phyloP scores from a whole-genome alignment of 2,113 vertebrate genomes.

The zebrafish (Danio rerio) region GRCz12tu NC_133182.1:51096001-51096500 shows the following conservation, averaged over 20 bases:
- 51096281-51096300: slow-evolving; percentile 95
- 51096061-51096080: slow-evolving; percentile 63
- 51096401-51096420: too few relatives aligned
- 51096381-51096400: too few relatives aligned
- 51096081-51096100: slow-evolving; percentile 82
- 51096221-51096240: slow-evolving; percentile 95
- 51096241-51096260: slow-evolving; percentile 94
- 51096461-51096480: too few relatives aligned
- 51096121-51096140: slow-evolving; percentile 83
- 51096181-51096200: slow-evolving; percentile 93
- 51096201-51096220: slow-evolving; percentile 98
- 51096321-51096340: slow-evolving; percentile 34
- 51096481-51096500: too few relatives aligned
- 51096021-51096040: slow-evolving; percentile 81
- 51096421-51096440: too few relatives aligned
- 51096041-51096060: slow-evolving; percentile 69
- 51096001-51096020: slow-evolving; percentile 39
- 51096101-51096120: slow-evolving; percentile 88
- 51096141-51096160: slow-evolving; percentile 96
- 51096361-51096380: too few relatives aligned
- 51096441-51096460: too few relatives aligned
- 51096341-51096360: too few relatives aligned
- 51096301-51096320: slow-evolving; percentile 90
- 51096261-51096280: slow-evolving; percentile 91
- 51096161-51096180: slow-evolving; percentile 94